These are phyloP conservation scores for Takifugu rubripes DNA, from an alignment of 2,797 vertebrate genomes.

Conservation along the genomic window DNA sequence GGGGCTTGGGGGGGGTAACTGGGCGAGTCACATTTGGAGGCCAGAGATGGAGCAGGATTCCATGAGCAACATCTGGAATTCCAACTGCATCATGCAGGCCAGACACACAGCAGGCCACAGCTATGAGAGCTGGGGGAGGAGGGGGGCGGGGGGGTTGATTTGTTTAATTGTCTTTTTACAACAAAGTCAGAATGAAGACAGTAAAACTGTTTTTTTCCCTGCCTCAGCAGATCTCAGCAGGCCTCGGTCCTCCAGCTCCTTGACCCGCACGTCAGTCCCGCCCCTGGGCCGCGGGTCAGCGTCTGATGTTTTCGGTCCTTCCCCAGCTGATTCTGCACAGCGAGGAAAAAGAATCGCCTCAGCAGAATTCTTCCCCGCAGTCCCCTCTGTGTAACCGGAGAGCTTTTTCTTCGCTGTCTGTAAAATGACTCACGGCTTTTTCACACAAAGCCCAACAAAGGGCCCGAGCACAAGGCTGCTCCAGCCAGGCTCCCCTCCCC, in stretches of 20 bases:
- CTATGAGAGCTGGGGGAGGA: no score
- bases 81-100: constrained; percentile 65
- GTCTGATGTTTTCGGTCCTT: constrained; percentile 38
- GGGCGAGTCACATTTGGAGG: constrained; percentile 64
- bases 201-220: no score
- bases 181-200: no score
- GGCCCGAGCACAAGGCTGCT: constrained; percentile 47
- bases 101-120: not conserved
- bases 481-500: constrained; percentile 26
- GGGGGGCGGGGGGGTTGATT: no score
- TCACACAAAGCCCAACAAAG: constrained; percentile 54
- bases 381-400: constrained; percentile 62
- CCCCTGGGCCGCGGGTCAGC: constrained; percentile 26
- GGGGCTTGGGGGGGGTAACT: constrained; percentile 26
- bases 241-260: not conserved
- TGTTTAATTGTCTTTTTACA: no score
- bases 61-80: constrained; percentile 81
- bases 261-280: not conserved
- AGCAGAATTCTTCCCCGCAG: constrained; percentile 66
- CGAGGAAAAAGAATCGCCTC: constrained; percentile 62
- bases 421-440: constrained; percentile 61
- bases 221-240: no score
- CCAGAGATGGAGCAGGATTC: constrained; percentile 74
- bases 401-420: constrained; percentile 66
- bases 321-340: constrained; percentile 72